Percentiles rank a stretch among this genome's conserved stretches.
These are phyloP conservation scores for Pandion haliaetus DNA, from an alignment of 2,113 vertebrate genomes.

Conservation along the genomic window DNA sequence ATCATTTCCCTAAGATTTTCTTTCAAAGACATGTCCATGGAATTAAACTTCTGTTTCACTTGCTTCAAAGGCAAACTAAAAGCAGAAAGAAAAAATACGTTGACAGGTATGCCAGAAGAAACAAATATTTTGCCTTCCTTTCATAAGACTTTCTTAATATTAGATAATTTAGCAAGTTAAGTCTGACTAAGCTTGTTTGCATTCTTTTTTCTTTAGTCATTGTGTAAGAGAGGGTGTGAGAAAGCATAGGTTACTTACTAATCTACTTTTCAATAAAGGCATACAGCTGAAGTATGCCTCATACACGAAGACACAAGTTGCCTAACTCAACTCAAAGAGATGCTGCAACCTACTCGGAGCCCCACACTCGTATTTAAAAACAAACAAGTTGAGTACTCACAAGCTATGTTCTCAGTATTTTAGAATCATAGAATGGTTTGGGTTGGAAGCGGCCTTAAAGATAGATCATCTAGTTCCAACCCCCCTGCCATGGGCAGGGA, in stretches of 20 bases:
- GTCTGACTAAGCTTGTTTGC: not conserved
- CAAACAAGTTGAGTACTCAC: not conserved
- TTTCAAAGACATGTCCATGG: constrained; percentile 94
- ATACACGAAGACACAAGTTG: not conserved
- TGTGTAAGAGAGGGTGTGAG: not conserved
- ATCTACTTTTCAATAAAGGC: not conserved
- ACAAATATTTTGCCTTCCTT: not conserved
- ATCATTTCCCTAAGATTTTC: constrained; percentile 94
- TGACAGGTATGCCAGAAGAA: not conserved
- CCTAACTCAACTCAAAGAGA: not conserved
- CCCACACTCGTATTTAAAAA: not conserved
- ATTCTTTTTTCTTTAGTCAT: not conserved
- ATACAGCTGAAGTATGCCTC: not conserved
- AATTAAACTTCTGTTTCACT: constrained; percentile 93
- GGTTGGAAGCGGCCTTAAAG: too few species aligned
- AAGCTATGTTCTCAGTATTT: not conserved
- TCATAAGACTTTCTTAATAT: not conserved
- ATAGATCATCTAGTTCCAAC: too few species aligned
- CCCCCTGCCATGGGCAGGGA: too few species aligned
- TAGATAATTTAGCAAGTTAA: not conserved
- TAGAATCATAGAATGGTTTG: too few species aligned
- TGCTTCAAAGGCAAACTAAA: constrained; percentile 91
- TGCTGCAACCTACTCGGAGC: not conserved
- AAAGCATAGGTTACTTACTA: not conserved
- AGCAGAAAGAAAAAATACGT: not conserved